Conservation (phyloP, 2,113 vertebrate genomes). For the Notothenia rossii region DNA sequence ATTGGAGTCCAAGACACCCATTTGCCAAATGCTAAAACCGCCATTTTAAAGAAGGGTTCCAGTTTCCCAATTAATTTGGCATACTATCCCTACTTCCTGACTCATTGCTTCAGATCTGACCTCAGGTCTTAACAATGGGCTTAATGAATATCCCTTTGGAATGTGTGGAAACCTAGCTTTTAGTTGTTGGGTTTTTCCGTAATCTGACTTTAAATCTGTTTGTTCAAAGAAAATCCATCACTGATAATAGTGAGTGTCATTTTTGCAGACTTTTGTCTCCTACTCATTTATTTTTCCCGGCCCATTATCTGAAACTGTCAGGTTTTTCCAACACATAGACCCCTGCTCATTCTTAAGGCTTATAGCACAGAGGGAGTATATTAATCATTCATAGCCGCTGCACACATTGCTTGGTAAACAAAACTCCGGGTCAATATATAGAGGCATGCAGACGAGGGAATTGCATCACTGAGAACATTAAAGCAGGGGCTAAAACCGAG, state of each 20-base stretch:
- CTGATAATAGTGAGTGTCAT: not conserved
- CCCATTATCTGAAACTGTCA: slow-evolving; percentile 6
- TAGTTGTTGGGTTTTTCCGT: not conserved
- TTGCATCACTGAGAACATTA: slow-evolving; percentile 45
- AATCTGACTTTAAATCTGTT: not conserved
- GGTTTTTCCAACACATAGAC: slow-evolving; percentile 7
- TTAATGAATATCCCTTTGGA: not conserved
- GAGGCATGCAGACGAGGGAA: slow-evolving; percentile 34
- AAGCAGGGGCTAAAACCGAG: slow-evolving; percentile 18
- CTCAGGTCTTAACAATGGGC: not conserved
- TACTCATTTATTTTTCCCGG: not conserved
- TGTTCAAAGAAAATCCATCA: slow-evolving; percentile 7
- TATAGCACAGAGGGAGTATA: not conserved
- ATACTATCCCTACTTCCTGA: not conserved
- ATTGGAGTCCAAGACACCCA: not conserved
- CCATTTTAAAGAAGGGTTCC: not conserved
- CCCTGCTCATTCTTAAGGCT: slow-evolving; percentile 12
- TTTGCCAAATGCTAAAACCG: not conserved
- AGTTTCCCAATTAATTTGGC: not conserved
- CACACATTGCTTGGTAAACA: slow-evolving; percentile 66
- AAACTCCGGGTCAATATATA: slow-evolving; percentile 60
- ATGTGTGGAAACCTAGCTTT: not conserved
- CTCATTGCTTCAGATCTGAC: not conserved
- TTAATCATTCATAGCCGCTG: slow-evolving; percentile 61
- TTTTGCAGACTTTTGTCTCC: not conserved